Conservation (phyloP, 1,140 invertebrate species). For the Nephila pilipes region DNA sequence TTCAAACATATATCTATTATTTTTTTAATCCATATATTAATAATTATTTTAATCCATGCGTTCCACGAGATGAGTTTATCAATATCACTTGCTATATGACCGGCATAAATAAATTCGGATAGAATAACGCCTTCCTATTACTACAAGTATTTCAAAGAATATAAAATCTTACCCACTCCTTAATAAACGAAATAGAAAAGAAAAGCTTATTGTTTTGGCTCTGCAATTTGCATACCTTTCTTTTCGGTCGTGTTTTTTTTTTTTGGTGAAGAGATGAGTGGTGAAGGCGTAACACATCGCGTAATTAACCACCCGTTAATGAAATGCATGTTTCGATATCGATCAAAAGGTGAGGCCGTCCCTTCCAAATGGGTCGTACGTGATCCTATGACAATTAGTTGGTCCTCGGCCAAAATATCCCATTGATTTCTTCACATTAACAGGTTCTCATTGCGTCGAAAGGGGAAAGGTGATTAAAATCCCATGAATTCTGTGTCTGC, state of each 20-base stretch:
- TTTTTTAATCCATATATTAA: too few relatives aligned
- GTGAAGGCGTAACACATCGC: too few relatives aligned
- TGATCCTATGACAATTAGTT: conserved; percentile 52
- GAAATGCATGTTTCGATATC: conserved; percentile 47
- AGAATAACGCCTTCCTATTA: too few relatives aligned
- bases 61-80: too few relatives aligned
- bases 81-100: too few relatives aligned
- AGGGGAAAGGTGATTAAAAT: neutral
- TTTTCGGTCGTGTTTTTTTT: neutral
- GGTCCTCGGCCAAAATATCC: conserved; percentile 62
- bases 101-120: too few relatives aligned
- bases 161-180: too few relatives aligned
- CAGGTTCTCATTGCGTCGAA: conserved; percentile 32
- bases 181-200: neutral
- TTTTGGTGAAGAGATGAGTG: neutral
- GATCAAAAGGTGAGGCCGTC: conserved; percentile 42
- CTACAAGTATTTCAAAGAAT: too few relatives aligned
- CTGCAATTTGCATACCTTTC: neutral
- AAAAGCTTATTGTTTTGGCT: neutral
- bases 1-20: too few relatives aligned
- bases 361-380: conserved; percentile 15
- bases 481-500: too few relatives aligned
- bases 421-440: conserved; percentile 56
- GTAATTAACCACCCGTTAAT: conserved; percentile 47
- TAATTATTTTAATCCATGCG: too few relatives aligned